Conservation (phyloP, 2,113 vertebrate genomes). For the Cottus gobio region DNA sequence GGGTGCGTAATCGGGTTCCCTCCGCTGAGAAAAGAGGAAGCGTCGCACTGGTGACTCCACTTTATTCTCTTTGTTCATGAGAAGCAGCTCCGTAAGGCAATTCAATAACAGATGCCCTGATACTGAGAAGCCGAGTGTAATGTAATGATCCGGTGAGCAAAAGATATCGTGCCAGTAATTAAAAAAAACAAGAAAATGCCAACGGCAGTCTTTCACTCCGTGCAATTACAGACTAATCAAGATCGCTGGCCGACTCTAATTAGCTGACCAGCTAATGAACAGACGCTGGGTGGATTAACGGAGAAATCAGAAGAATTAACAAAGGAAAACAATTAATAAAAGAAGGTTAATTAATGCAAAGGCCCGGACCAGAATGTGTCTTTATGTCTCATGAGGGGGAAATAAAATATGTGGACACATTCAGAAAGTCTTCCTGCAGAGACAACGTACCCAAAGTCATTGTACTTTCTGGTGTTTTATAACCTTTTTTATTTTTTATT, state of each 20-base stretch:
- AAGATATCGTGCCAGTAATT: constrained; percentile 48
- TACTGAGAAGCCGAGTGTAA: neutral
- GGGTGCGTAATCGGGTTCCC: constrained; percentile 62
- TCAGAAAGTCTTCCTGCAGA: no score
- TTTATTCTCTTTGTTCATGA: neutral
- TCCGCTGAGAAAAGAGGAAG: constrained; percentile 79
- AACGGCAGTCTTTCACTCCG: constrained; percentile 22
- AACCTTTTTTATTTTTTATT: no score
- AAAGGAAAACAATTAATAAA: no score
- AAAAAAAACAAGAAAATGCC: constrained; percentile 62
- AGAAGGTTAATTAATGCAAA: no score
- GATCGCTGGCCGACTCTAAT: constrained; percentile 26
- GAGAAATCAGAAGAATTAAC: no score
- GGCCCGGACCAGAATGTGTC: no score
- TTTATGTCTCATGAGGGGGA: no score
- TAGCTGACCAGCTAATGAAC: constrained; percentile 24
- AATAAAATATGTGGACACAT: no score
- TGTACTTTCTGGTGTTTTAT: no score
- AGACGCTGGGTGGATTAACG: no score
- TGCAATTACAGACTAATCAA: constrained; percentile 46
- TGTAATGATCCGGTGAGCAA: neutral
- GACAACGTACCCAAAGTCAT: no score
- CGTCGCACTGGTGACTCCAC: constrained; percentile 74
- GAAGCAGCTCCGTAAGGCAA: neutral
- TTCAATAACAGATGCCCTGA: neutral